Evolutionary conservation across 2,888 invertebrate genomes (phyloP), one percentile per base, ranked within the genome.

Genomic region (Anorthoa munda): DNA sequence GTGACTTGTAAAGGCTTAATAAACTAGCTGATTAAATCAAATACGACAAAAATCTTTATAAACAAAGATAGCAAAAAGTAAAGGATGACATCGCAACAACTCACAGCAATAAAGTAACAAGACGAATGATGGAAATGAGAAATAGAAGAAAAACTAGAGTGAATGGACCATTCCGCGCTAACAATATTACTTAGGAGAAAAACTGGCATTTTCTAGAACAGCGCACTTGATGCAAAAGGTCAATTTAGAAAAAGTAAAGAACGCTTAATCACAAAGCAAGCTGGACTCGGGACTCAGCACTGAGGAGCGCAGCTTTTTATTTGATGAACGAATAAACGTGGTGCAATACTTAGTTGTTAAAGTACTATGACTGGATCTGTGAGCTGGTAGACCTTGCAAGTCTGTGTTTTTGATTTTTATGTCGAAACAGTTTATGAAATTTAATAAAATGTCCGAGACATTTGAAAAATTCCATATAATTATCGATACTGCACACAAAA

Each of bases 121-220:
- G 51, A 67, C 60, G 65, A 66, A 81, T 74, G 65, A 70, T 75
- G 65, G 63, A 69, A 84, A 75, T 78, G 68, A 77, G 66, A 63
- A 76, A 73, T 66, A 73, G 65, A 51, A 75, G 63, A 70, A 69
- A 72, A 71, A 75, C 67, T 75, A 69, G 84, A 81, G 77, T 60
- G 66, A 81, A 66, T 56, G 66, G 56, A 31, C 61, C 65, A 53
- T 70, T 70, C 59, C 72, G n/a, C 51, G 64, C 72, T 86, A 84
- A 86, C 86, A 77, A 75, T 71, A 75, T 84, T 81, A 86, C 75
- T 74, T 56, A 0, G 48, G 64, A 81, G 81, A 70, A 83, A 82
- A 73, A 85, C 68, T 79, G 73, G 66, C 64, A 50, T 71, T 70
- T 72, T 80, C 72, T 72, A 68, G 64, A 81, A 77, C 66, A 64